phyloP scores from a whole-genome alignment of 2,888 invertebrate species.

The Steromphala cineraria region DNA sequence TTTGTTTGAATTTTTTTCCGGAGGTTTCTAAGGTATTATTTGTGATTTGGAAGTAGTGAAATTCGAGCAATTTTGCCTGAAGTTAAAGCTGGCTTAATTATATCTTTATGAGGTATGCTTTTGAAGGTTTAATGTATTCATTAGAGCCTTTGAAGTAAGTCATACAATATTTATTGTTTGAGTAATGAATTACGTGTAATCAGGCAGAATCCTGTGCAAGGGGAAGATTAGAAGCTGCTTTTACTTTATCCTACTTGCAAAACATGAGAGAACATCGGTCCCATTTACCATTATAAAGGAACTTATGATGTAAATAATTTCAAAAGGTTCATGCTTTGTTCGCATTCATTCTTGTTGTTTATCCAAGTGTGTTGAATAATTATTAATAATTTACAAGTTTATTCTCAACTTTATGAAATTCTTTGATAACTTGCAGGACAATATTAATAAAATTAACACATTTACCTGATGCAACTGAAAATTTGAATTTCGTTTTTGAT shows the following conservation, averaged over 20 bases:
- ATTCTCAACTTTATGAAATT: too few relatives aligned
- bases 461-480: too few relatives aligned
- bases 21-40: background rate
- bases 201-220: background rate
- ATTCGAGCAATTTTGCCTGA: slow-evolving; percentile 4
- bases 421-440: too few relatives aligned
- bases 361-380: too few relatives aligned
- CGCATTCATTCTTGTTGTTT: too few relatives aligned
- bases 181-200: slow-evolving; percentile 13
- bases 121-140: slow-evolving; percentile 12
- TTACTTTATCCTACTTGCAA: background rate
- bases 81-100: slow-evolving; percentile 9
- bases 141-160: slow-evolving; percentile 10
- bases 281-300: background rate
- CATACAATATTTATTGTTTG: slow-evolving; percentile 17
- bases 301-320: background rate
- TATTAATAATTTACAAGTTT: too few relatives aligned
- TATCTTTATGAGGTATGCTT: slow-evolving; percentile 18
- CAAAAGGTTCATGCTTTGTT: background rate
- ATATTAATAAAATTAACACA: too few relatives aligned
- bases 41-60: slow-evolving; percentile 11
- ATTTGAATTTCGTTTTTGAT: too few relatives aligned
- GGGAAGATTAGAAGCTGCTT: background rate
- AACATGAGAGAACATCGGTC: background rate
- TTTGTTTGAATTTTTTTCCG: background rate